Base-by-base conservation (phyloP, 2,888 invertebrate genomes). In the Caenorhabditis japonica region DNA sequence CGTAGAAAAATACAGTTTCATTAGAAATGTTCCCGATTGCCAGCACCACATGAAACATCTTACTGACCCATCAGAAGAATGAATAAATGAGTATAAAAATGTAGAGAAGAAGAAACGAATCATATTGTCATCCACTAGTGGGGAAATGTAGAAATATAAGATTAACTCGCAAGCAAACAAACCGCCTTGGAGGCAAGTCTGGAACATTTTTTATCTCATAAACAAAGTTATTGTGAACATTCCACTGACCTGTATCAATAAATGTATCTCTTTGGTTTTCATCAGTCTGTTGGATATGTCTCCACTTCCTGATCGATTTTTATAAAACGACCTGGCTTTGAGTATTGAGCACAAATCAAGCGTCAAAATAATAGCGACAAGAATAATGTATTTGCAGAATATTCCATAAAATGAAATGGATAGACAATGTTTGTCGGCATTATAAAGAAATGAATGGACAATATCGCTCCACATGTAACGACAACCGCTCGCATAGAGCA, bases 121-220 rank as follows among this genome's bases (percentile, higher is more conserved):
- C 62, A 51, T 51, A 0, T 25, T 44, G 27, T 62, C 44, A 21
- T 46, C 62, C n/a, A 62, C 21, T 34, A 12, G 53, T 8, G 53
- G 62, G 5, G 62, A 62, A 8, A 62, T 27, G 13, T 53, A 34
- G 19, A 62, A 62, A 33, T 62, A 62, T 10, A 30, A 46, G 36
- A 62, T 30, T 12, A 62, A 39, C 43, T 62, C 62, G 4, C 39
- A 43, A 36, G 46, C 53, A 27, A 62, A 62, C 4, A 62, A 30
- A 44, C 44, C 38, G 36, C 62, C 62, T 62, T 62, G 62, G 0
- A 52, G 38, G 17, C 53, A 62, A 1, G 52, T 62, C 62, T 53
- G 46, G 53, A 62, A 53, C 8, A 21, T 3, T 52, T 19, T 7
- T 47, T 25, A 15, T 0, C 21, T 34, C 17, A 12, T 36, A 25